Conservation (phyloP, 1,140 invertebrate genomes). For the Acromyrmex echinatior region DNA sequence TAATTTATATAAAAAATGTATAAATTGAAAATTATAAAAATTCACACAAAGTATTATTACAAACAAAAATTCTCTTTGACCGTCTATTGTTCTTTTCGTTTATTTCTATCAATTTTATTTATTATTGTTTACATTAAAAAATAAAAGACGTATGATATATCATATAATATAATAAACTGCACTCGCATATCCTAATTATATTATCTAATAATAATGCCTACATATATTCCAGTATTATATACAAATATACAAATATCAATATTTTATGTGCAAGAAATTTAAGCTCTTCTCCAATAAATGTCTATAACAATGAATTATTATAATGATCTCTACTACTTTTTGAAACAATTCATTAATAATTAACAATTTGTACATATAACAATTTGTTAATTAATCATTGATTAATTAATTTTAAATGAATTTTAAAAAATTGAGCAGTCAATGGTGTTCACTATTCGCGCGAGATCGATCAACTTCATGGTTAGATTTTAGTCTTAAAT, state of each 20-base stretch:
- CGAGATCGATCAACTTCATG: constrained; percentile 18
- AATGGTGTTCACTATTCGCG: background rate
- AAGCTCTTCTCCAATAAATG: constrained; percentile 5
- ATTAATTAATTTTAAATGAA: too few relatives aligned
- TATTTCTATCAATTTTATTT: too few relatives aligned
- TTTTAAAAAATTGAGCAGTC: background rate
- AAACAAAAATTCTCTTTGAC: too few relatives aligned
- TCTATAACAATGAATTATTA: background rate
- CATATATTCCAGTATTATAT: background rate
- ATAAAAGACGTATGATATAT: background rate
- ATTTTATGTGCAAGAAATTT: background rate
- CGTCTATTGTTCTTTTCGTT: too few relatives aligned
- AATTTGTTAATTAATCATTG: constrained; percentile 19
- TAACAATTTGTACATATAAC: background rate
- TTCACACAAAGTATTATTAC: too few relatives aligned
- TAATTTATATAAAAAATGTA: too few relatives aligned
- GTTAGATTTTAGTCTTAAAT: background rate
- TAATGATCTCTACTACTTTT: background rate
- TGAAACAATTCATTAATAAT: background rate
- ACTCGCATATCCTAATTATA: background rate
- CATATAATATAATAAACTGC: background rate
- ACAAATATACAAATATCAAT: background rate
- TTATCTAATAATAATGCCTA: background rate
- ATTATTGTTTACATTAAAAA: too few relatives aligned
- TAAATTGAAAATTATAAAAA: too few relatives aligned